phyloP scores from a whole-genome alignment of 2,113 vertebrate species.

The Centrocercus urophasianus region DNA sequence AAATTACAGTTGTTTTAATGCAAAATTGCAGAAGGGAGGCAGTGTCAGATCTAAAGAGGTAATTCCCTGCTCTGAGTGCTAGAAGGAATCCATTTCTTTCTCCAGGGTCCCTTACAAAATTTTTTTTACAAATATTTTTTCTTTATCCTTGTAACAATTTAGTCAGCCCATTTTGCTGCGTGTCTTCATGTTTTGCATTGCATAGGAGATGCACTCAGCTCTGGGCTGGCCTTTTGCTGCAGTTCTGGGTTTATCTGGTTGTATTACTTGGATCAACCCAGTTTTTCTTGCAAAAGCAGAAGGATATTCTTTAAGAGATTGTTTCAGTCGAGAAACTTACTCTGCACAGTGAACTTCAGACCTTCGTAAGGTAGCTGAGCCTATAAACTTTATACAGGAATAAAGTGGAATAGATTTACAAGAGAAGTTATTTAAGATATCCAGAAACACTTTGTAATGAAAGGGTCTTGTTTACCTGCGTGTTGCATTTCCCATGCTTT shows the following conservation, averaged over 20 bases:
- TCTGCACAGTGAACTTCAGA: not conserved
- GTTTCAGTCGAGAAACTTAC: not conserved
- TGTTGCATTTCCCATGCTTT: not conserved
- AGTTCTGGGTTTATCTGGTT: not conserved
- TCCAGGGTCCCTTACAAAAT: not conserved
- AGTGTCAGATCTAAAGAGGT: not conserved
- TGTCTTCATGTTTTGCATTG: not conserved
- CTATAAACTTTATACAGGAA: constrained; percentile 36
- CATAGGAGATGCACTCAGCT: not conserved
- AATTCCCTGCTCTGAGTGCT: not conserved
- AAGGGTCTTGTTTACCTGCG: constrained; percentile 16
- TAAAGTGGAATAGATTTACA: constrained; percentile 30
- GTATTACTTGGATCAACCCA: not conserved
- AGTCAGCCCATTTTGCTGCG: not conserved
- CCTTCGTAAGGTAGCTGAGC: not conserved
- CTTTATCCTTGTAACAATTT: not conserved
- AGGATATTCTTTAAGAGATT: not conserved
- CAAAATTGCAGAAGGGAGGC: not conserved
- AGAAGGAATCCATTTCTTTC: not conserved
- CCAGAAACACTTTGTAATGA: not conserved
- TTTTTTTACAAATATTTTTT: not conserved
- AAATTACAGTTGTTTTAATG: not conserved
- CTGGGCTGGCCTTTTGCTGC: accelerated
- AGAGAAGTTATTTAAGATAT: constrained; percentile 7
- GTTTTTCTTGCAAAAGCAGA: not conserved